Evolutionary conservation across 1,140 invertebrate species (phyloP).

Genomic region (Procambarus clarkii): DNA sequence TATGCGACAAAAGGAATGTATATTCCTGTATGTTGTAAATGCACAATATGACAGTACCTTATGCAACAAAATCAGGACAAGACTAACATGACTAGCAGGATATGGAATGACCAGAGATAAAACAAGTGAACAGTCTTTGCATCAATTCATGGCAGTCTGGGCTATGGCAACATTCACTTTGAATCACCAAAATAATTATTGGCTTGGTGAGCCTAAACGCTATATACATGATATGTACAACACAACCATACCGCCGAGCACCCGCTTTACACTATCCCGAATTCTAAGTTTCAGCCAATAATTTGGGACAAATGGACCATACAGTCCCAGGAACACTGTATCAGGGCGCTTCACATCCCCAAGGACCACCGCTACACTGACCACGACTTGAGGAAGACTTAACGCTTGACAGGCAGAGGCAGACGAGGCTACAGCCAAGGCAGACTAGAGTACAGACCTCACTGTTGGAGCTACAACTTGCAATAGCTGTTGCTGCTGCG

Average conservation of each 20-base stretch:
- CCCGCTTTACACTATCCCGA: conserved; percentile 55
- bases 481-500: conserved; percentile 52
- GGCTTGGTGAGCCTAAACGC: conserved; percentile 59
- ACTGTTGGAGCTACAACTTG: conserved; percentile 56
- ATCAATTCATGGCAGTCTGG: conserved; percentile 58
- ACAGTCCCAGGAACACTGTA: conserved; percentile 55
- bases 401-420: conserved; percentile 68
- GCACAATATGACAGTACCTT: conserved; percentile 64
- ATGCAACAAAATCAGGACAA: conserved; percentile 66
- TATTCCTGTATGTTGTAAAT: conserved; percentile 68
- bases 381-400: conserved; percentile 62
- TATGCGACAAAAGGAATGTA: conserved; percentile 69
- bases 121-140: conserved; percentile 63
- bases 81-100: conserved; percentile 69
- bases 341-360: conserved; percentile 58
- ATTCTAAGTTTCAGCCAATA: conserved; percentile 30
- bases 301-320: conserved; percentile 45
- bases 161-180: conserved; percentile 68
- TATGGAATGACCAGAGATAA: conserved; percentile 69
- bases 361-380: conserved; percentile 62
- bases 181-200: conserved; percentile 67
- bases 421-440: conserved; percentile 65
- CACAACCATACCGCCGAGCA: conserved; percentile 66
- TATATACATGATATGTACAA: conserved; percentile 71
- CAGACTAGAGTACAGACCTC: conserved; percentile 60